phyloP scores from a whole-genome alignment of 2,113 vertebrate species.

The Apus apus region DNA sequence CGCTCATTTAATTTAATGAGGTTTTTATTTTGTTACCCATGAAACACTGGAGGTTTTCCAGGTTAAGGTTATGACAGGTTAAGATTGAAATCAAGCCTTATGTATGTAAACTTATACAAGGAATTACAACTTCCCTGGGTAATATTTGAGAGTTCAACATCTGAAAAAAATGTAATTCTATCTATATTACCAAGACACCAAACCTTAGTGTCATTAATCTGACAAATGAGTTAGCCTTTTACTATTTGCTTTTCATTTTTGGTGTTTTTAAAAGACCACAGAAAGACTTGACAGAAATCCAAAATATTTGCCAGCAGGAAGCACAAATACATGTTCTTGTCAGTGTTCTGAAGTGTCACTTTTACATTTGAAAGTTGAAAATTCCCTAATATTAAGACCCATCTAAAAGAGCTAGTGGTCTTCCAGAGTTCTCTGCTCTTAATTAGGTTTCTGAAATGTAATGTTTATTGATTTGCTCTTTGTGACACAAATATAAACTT shows the following conservation, averaged over 20 bases:
- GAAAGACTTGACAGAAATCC: background rate
- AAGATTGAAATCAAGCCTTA: background rate
- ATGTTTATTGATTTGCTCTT: background rate
- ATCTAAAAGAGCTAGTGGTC: background rate
- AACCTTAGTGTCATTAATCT: background rate
- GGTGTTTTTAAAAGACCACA: background rate
- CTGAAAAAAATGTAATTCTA: background rate
- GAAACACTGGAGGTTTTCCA: background rate
- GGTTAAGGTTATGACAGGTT: background rate
- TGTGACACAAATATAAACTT: background rate
- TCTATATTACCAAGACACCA: background rate
- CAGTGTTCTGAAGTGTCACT: background rate
- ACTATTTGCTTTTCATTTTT: background rate
- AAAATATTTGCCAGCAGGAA: background rate
- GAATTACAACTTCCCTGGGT: background rate
- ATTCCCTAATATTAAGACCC: background rate
- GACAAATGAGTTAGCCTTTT: background rate
- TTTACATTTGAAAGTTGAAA: background rate
- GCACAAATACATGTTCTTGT: background rate
- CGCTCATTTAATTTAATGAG: background rate
- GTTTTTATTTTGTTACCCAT: background rate
- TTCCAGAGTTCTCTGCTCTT: background rate
- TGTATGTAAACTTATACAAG: background rate
- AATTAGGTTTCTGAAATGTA: background rate
- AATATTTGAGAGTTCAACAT: background rate